Conservation (phyloP, 2,797 vertebrate genomes). For the Sebastes taczanowskii region DNA sequence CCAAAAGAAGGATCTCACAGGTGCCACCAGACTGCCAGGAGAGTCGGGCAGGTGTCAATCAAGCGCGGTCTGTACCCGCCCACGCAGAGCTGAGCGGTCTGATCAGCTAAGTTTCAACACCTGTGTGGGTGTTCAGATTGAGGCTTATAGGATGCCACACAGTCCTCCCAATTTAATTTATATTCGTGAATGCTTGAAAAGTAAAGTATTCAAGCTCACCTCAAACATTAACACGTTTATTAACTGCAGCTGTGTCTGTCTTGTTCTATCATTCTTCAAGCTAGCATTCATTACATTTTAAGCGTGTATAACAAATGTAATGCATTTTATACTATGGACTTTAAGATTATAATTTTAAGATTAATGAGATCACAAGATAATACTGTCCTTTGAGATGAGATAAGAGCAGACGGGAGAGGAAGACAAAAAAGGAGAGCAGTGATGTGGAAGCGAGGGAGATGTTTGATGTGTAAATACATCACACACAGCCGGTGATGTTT, state of each 20-base stretch:
- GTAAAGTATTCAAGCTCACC: neutral
- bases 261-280: neutral
- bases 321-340: neutral
- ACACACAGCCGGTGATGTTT: conserved; percentile 60
- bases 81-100: neutral
- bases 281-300: neutral
- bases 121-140: conserved; percentile 27
- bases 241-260: neutral
- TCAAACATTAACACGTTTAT: neutral
- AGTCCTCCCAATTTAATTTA: neutral
- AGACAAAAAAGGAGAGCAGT: conserved; percentile 31
- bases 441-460: conserved; percentile 39
- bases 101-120: conserved; percentile 10
- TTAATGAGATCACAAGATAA: conserved; percentile 20
- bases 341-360: conserved; percentile 23
- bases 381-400: neutral
- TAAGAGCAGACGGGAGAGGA: conserved; percentile 35
- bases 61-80: neutral
- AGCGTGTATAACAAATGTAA: conserved; percentile 4
- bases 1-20: neutral
- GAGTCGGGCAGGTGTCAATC: conserved; percentile 37
- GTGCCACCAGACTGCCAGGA: neutral
- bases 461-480: conserved; percentile 79
- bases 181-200: neutral
- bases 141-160: neutral